Conservation (phyloP, 2,888 invertebrate species). For the Philopedon plagiatum region DNA sequence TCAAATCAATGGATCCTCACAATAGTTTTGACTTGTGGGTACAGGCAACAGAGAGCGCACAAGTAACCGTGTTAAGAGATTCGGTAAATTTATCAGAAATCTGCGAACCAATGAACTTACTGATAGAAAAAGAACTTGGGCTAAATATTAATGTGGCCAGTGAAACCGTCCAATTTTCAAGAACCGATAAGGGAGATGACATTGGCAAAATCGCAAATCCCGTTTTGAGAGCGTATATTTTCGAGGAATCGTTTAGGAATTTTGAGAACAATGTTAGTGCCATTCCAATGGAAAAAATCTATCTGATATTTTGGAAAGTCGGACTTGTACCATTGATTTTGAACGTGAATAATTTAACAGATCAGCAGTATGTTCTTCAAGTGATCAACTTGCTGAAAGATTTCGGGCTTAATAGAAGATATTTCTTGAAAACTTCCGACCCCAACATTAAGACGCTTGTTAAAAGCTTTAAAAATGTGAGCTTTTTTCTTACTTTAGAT, state of each 20-base stretch:
- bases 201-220: slow-evolving; percentile 32
- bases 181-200: slow-evolving; percentile 14
- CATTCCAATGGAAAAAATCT: slow-evolving; percentile 47
- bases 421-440: slow-evolving; percentile 48
- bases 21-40: slow-evolving; percentile 50
- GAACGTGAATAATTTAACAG: slow-evolving; percentile 35
- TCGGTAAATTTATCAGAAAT: slow-evolving; percentile 44
- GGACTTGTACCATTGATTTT: slow-evolving; percentile 51
- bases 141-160: slow-evolving; percentile 18
- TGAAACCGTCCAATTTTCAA: not conserved
- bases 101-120: slow-evolving; percentile 47
- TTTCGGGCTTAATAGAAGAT: slow-evolving; percentile 48
- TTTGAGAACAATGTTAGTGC: slow-evolving; percentile 15
- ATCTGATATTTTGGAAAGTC: slow-evolving; percentile 54
- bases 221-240: slow-evolving; percentile 48
- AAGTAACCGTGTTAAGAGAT: slow-evolving; percentile 46
- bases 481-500: slow-evolving; percentile 48
- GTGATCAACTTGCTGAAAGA: slow-evolving; percentile 50
- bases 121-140: slow-evolving; percentile 41
- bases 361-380: slow-evolving; percentile 49
- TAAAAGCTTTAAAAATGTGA: slow-evolving; percentile 34
- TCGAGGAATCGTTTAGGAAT: slow-evolving; percentile 52
- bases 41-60: slow-evolving; percentile 43
- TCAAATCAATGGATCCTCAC: not conserved
- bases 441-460: slow-evolving; percentile 20